These are phyloP conservation scores for Ommatoiulus sabulosus DNA, from an alignment of 2,888 invertebrate genomes.

Conservation along the genomic window DNA sequence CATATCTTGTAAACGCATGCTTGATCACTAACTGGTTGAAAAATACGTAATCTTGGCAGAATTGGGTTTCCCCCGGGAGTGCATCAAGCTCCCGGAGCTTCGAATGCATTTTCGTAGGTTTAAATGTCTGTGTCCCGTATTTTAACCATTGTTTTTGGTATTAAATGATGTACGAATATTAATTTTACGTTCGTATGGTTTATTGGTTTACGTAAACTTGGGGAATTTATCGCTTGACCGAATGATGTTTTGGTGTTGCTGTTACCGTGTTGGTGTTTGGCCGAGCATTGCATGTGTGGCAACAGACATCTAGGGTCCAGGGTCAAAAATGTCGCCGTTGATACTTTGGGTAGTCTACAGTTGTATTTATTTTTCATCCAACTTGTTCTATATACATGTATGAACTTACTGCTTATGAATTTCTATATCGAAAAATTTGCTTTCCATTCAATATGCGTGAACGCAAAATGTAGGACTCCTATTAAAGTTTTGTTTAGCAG, in stretches of 20 bases:
- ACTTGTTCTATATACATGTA: background rate
- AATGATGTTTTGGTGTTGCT: no score
- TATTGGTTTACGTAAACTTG: background rate
- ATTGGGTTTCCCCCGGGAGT: background rate
- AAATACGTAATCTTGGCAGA: background rate
- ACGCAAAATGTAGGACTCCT: no score
- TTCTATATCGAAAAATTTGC: no score
- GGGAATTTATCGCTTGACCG: background rate
- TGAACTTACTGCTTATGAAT: background rate
- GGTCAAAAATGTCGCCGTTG: background rate
- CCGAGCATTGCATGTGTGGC: background rate
- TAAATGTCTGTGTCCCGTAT: background rate
- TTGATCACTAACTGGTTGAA: background rate
- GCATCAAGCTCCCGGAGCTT: background rate
- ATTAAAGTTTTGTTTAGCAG: no score
- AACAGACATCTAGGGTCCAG: background rate
- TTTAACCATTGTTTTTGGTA: background rate
- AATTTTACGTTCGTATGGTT: background rate
- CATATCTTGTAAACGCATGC: slow-evolving; percentile 52
- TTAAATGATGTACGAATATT: background rate
- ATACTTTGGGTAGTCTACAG: no score
- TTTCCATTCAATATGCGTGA: no score
- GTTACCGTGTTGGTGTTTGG: background rate
- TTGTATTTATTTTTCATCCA: background rate
- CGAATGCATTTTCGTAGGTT: background rate